Percentiles rank a stretch among this genome's conserved stretches.
Conservation (phyloP, 2,888 invertebrate species). For the Clistopyga incitator region DNA sequence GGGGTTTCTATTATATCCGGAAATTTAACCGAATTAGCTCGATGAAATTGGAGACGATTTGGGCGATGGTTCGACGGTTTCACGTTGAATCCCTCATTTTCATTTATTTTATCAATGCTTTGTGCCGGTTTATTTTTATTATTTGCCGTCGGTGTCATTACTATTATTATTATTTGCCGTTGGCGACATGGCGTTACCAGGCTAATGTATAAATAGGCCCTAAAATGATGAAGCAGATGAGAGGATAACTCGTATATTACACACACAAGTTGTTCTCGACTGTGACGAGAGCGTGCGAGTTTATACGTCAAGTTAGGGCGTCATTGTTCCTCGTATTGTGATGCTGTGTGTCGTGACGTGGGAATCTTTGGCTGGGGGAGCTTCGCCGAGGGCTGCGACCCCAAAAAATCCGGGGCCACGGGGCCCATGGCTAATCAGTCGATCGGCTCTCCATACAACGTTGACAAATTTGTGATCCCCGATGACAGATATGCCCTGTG, state of each 20-base stretch:
- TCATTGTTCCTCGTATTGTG: conserved; percentile 64
- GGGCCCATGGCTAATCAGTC: conserved; percentile 79
- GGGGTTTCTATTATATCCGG: conserved; percentile 52
- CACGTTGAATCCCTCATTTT: conserved; percentile 27
- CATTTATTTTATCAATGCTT: not conserved
- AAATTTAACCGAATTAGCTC: conserved; percentile 76
- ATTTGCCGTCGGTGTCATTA: too few species aligned
- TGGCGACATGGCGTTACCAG: not conserved
- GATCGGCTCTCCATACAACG: conserved; percentile 76
- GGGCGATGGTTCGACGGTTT: conserved; percentile 47
- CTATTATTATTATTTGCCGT: conserved; percentile 20
- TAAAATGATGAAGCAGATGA: conserved; percentile 29
- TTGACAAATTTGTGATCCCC: conserved; percentile 81
- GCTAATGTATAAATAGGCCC: conserved; percentile 5
- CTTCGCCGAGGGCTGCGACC: conserved; percentile 18
- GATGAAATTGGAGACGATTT: conserved; percentile 76
- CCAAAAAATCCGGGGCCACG: conserved; percentile 60
- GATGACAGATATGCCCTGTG: conserved; percentile 81
- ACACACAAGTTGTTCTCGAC: conserved; percentile 48
- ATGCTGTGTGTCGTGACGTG: conserved; percentile 77
- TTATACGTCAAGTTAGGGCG: conserved; percentile 58
- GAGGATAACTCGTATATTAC: conserved; percentile 57
- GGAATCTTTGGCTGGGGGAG: conserved; percentile 76
- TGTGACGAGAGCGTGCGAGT: conserved; percentile 59
- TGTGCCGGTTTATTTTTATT: not conserved